Evolutionary conservation across 2,113 vertebrate genomes (phyloP).

Genomic region (Conger conger): DNA sequence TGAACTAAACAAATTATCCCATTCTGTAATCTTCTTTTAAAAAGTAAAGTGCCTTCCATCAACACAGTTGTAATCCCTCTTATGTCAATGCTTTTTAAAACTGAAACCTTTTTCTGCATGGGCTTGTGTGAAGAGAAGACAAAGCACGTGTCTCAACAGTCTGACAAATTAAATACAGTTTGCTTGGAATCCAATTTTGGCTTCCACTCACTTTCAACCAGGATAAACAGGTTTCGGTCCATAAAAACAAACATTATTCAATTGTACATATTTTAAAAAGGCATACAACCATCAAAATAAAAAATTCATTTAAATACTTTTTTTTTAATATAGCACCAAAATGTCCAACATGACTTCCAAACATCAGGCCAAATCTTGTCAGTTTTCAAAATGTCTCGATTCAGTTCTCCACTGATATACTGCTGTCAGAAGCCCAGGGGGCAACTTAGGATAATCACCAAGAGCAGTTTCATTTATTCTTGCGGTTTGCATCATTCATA

Average conservation of each 20-base stretch:
- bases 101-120: neutral
- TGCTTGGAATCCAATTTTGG: neutral
- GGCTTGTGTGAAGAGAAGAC: neutral
- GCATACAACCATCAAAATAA: neutral
- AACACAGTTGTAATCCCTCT: neutral
- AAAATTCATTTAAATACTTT: no score
- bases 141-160: neutral
- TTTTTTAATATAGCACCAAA: neutral
- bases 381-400: neutral
- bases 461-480: neutral
- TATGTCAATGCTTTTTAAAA: neutral
- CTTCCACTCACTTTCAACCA: neutral
- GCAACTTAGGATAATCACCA: neutral
- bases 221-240: neutral
- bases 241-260: no score
- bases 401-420: neutral
- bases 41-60: constrained; percentile 13
- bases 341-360: neutral
- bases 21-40: constrained; percentile 15
- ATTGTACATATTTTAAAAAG: no score
- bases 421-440: neutral
- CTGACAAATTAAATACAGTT: neutral
- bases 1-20: constrained; percentile 2
- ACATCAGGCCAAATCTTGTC: no score
- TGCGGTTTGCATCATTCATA: neutral